Percentiles rank a stretch among this genome's conserved stretches.
Conservation (phyloP, 2,113 vertebrate species). For the Pomatorhinus ruficollis region DNA sequence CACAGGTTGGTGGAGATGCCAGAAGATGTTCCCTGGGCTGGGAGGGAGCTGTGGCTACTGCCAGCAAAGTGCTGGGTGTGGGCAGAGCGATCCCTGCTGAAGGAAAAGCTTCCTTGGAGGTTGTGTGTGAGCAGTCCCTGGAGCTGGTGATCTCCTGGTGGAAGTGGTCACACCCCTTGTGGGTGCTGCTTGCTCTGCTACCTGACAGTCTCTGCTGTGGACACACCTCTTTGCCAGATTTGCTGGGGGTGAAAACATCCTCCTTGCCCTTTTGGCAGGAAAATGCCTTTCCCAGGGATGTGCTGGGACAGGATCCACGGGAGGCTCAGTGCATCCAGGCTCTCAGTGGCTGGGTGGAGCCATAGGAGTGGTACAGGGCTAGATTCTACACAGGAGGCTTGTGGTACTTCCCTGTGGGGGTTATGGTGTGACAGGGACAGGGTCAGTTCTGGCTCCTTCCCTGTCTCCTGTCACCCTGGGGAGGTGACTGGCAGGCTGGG, state of each 20-base stretch:
- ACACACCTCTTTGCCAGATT: background rate
- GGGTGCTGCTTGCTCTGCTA: background rate
- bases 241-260: background rate
- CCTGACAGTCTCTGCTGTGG: background rate
- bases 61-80: background rate
- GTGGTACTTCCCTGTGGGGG: background rate
- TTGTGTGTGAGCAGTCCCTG: background rate
- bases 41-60: background rate
- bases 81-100: background rate
- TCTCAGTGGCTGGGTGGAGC: background rate
- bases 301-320: background rate
- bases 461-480: background rate
- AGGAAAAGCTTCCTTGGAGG: background rate
- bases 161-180: background rate
- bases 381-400: background rate
- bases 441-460: background rate
- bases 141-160: background rate
- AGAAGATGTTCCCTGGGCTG: background rate
- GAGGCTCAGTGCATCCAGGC: background rate
- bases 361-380: background rate
- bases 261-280: background rate
- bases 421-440: fast-evolving
- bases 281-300: background rate
- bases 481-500: background rate
- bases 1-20: background rate